Evolutionary conservation across 2,797 vertebrate species (phyloP).

Genomic region (Chaetophractus vellerosus): DNA sequence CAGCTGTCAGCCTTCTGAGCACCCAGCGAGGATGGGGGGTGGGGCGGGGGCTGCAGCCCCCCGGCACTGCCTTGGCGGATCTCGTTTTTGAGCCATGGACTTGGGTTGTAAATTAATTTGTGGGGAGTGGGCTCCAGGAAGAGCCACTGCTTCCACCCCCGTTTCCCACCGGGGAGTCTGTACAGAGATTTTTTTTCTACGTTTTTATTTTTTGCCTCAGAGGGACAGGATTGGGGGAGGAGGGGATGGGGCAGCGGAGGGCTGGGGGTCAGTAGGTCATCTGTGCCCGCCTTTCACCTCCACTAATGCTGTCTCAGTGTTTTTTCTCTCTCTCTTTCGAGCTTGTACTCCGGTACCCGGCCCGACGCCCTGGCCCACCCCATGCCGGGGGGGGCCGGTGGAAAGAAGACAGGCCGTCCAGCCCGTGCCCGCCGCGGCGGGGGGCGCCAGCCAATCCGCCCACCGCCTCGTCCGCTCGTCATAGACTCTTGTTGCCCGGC

Average conservation of each 20-base stretch:
- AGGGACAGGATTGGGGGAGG: constrained; percentile 55
- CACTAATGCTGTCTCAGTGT: constrained; percentile 90
- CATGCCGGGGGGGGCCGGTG: constrained; percentile 75
- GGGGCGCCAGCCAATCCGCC: constrained; percentile 67
- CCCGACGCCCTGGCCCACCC: constrained; percentile 72
- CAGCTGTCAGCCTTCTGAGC: constrained; percentile 93
- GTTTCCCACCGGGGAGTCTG: constrained; percentile 75
- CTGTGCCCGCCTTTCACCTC: constrained; percentile 72
- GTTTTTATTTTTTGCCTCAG: constrained; percentile 85
- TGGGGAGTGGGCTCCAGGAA: constrained; percentile 80
- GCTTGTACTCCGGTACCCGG: constrained; percentile 78
- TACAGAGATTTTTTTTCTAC: constrained; percentile 87
- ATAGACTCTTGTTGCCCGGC: constrained; percentile 84
- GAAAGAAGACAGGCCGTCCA: constrained; percentile 82
- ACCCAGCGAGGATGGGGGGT: constrained; percentile 57
- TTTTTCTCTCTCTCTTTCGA: constrained; percentile 88
- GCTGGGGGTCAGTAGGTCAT: constrained; percentile 67
- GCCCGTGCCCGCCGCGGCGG: constrained; percentile 64
- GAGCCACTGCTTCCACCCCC: constrained; percentile 70
- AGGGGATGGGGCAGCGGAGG: background rate
- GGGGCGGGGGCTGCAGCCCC: constrained; percentile 49
- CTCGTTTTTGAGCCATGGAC: constrained; percentile 84
- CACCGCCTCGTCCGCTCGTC: background rate
- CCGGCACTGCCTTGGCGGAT: constrained; percentile 23
- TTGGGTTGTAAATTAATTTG: constrained; percentile 82